Evolutionary conservation across 2,797 vertebrate species (phyloP), one percentile per base, ranked within the genome.

Genomic region (Hippoglossus hippoglossus): DNA sequence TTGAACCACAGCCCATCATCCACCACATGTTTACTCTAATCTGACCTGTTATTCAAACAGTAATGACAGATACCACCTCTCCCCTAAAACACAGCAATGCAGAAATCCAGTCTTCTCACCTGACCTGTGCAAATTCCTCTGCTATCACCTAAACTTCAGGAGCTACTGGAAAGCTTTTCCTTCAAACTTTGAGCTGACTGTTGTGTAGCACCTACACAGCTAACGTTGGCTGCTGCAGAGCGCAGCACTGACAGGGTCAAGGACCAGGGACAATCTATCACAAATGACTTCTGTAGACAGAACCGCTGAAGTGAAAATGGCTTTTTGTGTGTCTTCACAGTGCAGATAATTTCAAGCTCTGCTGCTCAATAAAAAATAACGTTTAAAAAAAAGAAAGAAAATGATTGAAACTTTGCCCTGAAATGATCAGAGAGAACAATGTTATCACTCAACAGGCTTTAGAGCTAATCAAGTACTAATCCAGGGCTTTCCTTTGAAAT

Each of bases 321-420:
- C 34, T 81, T 71, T 79, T 75, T 63, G 50, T 78, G 62, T 71
- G 70, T 80, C 67, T 71, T 79, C 68, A 63, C 74, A 62, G 36
- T 8, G 63, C 63, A 79, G 79, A 84, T 85, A 62, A 92, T 88
- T 87, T 89, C 79, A 86, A 73, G 82, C 75, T 87, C 82, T 72
- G 58, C 61, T 81, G 82, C 77, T 74, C 73, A 72, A 68, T 78
- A 82, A 84, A 85, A 31, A 78, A 78, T 34, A 44, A 49, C 7
- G n/a, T 9, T 49, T 6, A 46, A 28, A n/a, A 39, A 15, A 31
- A 50, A 8, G 39, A 22, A 26, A 57, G 61, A 56, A 55, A 66
- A 41, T 34, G 67, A 28, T 28, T 70, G 24, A 77, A 73, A 58
- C 51, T 57, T 81, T 79, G 59, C 62, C 61, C 66, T 66, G 50